These are phyloP conservation scores for Drosophila paranaensis DNA, from an alignment of 2,888 invertebrate genomes.

Conservation along the genomic window DNA sequence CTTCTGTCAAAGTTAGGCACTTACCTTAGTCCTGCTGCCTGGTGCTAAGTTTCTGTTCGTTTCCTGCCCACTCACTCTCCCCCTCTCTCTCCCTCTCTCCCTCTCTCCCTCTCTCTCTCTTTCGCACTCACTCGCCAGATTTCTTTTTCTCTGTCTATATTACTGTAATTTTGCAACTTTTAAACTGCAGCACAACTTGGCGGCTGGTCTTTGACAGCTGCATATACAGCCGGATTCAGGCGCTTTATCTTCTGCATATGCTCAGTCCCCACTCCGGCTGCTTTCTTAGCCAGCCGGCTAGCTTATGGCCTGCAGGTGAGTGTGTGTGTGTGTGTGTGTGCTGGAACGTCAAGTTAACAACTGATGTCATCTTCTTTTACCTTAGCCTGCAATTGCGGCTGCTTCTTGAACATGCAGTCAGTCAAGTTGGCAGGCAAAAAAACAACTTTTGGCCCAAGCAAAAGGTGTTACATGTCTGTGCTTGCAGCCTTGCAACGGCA, in stretches of 20 bases:
- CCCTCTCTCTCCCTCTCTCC: not conserved
- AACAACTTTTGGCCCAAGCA: constrained; percentile 41
- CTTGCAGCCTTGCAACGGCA: constrained; percentile 41
- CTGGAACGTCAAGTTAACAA: constrained; percentile 46
- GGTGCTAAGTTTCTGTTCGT: constrained; percentile 9
- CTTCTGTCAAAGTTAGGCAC: constrained; percentile 7
- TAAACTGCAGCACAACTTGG: constrained; percentile 55
- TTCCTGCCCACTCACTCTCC: constrained; percentile 5
- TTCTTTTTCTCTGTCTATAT: constrained; percentile 20
- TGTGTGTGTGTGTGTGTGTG: constrained; percentile 3
- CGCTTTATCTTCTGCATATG: constrained; percentile 30
- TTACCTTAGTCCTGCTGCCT: constrained; percentile 10
- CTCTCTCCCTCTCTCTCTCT: not conserved
- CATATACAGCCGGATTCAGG: constrained; percentile 50
- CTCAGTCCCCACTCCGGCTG: not conserved
- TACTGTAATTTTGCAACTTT: constrained; percentile 56
- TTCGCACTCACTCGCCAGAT: not conserved
- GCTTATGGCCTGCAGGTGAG: constrained; percentile 8
- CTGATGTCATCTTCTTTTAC: constrained; percentile 47
- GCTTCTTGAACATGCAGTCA: constrained; percentile 55
- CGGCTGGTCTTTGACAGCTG: constrained; percentile 75
- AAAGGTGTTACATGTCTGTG: constrained; percentile 59
- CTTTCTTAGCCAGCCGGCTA: constrained; percentile 9
- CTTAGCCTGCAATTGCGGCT: constrained; percentile 21
- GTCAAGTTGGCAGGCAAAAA: constrained; percentile 52